Base-by-base conservation (phyloP, 2,113 vertebrate genomes). In the Hippoglossus stenolepis region DNA sequence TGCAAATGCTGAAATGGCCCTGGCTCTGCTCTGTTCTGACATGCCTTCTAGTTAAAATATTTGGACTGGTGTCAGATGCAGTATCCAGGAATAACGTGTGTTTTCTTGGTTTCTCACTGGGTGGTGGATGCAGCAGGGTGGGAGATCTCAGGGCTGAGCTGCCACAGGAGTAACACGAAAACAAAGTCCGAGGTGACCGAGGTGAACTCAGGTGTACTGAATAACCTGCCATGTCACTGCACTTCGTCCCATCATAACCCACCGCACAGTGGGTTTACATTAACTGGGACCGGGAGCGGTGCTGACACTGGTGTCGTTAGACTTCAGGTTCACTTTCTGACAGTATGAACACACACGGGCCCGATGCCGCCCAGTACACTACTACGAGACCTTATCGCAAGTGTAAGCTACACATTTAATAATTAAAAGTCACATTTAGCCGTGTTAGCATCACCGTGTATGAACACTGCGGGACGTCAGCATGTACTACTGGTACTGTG, bases 171-270 rank as follows among this genome's bases (percentile, higher is more conserved):
- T 5, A 18, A 18, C 47, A 51, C 15, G 47, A 51, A 49, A 62
- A 68, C 59, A n/a, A 43, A 53, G 65, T 24, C 2, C 9, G 0
- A 1, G 28, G 26, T 81, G 70, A 75, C 69, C 63, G 4, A 7
- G n/a, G 40, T 81, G 59, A 88, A 88, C 77, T 23, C 72, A 85
- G 72, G 49, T 80, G 84, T 65, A 89, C 65, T 77, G 47, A 66
- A 54, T 80, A 76, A 90, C 79, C 62, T 47, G 31, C 15, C 49
- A 67, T 73, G 72, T 79, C 59, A 21, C 66, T 90, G 93, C 62
- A 91, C 91, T 93, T 94, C 90, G 88, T 74, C 60, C 75, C 56
- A 28, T 5, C 60, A 7, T 7, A 31, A 31, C 6, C 6, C 31
- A 65, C 49, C 21, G 7, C 21, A 13, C 11, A 61, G 21, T 26